Conservation (phyloP, 2,888 invertebrate genomes). For the Antheraea assamensis region DNA sequence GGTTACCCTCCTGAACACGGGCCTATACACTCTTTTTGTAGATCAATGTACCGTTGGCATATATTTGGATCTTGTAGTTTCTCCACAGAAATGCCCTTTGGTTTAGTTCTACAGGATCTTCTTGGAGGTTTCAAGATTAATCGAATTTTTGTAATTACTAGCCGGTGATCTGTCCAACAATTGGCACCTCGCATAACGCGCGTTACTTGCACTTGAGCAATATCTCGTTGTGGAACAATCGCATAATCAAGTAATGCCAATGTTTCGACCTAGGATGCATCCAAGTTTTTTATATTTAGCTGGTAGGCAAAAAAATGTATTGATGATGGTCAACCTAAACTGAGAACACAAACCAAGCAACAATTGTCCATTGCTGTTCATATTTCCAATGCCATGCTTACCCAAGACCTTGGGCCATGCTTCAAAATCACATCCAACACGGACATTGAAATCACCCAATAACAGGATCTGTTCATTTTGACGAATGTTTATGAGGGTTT, state of each 20-base stretch:
- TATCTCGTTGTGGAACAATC: background rate
- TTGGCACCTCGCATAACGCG: background rate
- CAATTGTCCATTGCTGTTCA: conserved; percentile 36
- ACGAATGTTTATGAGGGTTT: background rate
- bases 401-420: conserved; percentile 33
- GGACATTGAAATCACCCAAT: conserved; percentile 23
- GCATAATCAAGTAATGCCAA: conserved; percentile 10
- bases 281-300: conserved; percentile 38
- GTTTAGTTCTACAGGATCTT: no score
- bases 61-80: no score
- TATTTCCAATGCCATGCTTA: conserved; percentile 36
- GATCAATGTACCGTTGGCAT: no score
- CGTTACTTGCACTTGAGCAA: background rate
- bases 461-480: conserved; percentile 17
- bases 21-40: no score
- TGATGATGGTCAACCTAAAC: conserved; percentile 28
- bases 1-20: no score
- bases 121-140: no score
- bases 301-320: conserved; percentile 35
- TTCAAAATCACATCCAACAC: conserved; percentile 24
- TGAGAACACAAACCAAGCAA: conserved; percentile 34
- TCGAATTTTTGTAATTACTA: background rate
- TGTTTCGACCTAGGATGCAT: conserved; percentile 31
- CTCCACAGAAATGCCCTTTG: no score
- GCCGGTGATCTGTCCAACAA: background rate